A percentile compares a stretch with the other conserved stretches of the same genome.
Evolutionary conservation across 2,888 invertebrate genomes (phyloP).

Genomic region (Phyllotreta cruciferae): DNA sequence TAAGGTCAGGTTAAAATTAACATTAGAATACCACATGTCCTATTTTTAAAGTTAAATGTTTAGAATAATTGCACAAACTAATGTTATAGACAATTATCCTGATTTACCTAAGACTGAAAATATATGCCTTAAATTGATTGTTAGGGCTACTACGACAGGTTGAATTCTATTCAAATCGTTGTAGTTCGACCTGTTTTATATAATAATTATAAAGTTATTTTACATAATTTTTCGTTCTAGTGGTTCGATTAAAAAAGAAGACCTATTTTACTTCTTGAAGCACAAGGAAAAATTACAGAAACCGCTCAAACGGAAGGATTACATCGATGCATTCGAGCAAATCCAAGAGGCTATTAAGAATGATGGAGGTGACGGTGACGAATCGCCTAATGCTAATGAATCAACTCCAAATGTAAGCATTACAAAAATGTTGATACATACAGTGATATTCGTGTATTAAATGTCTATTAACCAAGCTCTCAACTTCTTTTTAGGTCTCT

Average conservation of each 20-base stretch:
- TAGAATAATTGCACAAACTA: too few relatives aligned
- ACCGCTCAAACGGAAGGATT: slow-evolving; percentile 82
- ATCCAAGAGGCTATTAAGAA: slow-evolving; percentile 78
- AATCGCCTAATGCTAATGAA: slow-evolving; percentile 22
- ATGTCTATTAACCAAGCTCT: not conserved
- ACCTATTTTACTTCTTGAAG: slow-evolving; percentile 83
- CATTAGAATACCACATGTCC: too few relatives aligned
- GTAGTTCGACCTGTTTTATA: too few relatives aligned
- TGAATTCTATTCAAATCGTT: not conserved
- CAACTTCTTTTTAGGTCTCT: slow-evolving; percentile 22
- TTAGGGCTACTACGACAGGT: too few relatives aligned
- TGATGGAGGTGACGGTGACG: slow-evolving; percentile 53
- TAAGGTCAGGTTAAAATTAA: too few relatives aligned
- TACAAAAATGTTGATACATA: too few relatives aligned
- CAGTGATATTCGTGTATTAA: too few relatives aligned
- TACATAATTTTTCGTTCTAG: slow-evolving; percentile 54
- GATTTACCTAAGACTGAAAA: too few relatives aligned
- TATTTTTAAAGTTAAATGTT: too few relatives aligned
- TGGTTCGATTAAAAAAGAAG: slow-evolving; percentile 81
- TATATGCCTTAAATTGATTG: too few relatives aligned
- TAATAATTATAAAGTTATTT: slow-evolving; percentile 20
- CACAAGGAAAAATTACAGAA: slow-evolving; percentile 77
- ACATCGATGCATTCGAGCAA: slow-evolving; percentile 87
- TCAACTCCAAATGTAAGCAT: slow-evolving; percentile 27
- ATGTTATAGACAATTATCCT: too few relatives aligned